Evolutionary conservation across 2,797 vertebrate genomes (phyloP).

Genomic region (Taenioides sp.): DNA sequence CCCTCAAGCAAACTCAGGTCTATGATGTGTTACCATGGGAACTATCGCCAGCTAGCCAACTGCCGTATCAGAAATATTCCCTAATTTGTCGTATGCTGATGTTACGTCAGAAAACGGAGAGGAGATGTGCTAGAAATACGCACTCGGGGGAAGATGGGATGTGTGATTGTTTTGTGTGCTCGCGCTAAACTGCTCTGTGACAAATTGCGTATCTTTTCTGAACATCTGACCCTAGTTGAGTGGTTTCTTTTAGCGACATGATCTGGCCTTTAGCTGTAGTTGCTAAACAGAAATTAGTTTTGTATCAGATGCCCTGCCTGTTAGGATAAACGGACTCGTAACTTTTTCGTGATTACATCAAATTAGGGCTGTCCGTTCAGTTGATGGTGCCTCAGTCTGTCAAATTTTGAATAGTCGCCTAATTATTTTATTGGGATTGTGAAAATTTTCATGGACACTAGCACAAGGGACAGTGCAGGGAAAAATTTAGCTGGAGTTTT

Average conservation of each 20-base stretch:
- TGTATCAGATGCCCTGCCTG: not conserved
- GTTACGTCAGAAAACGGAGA: not conserved
- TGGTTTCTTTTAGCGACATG: not conserved
- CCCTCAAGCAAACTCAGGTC: not conserved
- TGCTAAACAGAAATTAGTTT: not conserved
- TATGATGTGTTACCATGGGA: conserved; percentile 15
- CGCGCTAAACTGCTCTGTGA: not conserved
- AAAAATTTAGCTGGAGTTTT: too few species aligned
- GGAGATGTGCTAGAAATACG: not conserved
- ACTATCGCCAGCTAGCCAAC: not conserved
- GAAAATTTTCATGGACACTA: too few species aligned
- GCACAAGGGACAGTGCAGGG: too few species aligned
- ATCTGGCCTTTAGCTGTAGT: not conserved
- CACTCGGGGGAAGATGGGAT: not conserved
- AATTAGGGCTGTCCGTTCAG: not conserved
- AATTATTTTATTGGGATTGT: too few species aligned
- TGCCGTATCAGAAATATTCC: not conserved
- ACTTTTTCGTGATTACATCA: not conserved
- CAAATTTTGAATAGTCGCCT: too few species aligned
- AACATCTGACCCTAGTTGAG: not conserved
- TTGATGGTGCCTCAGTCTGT: too few species aligned
- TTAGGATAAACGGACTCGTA: not conserved
- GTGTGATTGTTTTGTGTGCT: not conserved
- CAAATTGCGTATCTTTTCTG: not conserved
- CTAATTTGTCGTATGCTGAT: conserved; percentile 2